phyloP scores from a whole-genome alignment of 2,113 vertebrate genomes.

The Psettodes erumei region DNA sequence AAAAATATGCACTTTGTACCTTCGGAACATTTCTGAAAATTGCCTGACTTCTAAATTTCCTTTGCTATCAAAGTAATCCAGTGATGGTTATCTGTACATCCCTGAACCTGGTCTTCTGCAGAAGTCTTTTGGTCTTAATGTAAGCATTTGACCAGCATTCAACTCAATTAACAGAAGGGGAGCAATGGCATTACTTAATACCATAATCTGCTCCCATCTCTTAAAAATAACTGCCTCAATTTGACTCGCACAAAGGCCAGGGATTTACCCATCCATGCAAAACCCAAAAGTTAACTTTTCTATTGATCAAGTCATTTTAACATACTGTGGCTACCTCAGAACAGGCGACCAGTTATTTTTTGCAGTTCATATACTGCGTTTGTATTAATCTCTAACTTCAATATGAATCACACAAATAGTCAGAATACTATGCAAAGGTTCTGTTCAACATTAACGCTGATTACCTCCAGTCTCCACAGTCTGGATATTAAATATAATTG shows the following conservation, averaged over 20 bases:
- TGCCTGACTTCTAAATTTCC: background rate
- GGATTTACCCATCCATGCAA: slow-evolving; percentile 1
- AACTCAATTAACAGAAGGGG: slow-evolving; percentile 9
- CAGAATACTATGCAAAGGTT: background rate
- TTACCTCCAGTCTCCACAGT: background rate
- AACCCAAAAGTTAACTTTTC: slow-evolving; percentile 8
- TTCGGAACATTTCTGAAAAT: background rate
- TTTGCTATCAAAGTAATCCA: background rate
- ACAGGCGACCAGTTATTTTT: background rate
- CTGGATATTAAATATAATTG: background rate
- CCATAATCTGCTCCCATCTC: background rate
- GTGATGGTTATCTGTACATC: background rate
- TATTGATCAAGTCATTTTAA: slow-evolving; percentile 7
- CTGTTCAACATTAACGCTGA: background rate
- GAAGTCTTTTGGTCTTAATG: slow-evolving; percentile 21
- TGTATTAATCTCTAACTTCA: background rate
- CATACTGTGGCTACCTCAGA: background rate
- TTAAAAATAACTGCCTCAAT: background rate
- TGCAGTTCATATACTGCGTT: background rate
- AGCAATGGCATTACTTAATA: background rate
- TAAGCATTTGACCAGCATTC: slow-evolving; percentile 5
- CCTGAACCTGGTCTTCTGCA: background rate
- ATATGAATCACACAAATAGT: background rate
- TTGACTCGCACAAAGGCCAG: background rate
- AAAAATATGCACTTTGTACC: background rate